Evolutionary conservation across 2,113 vertebrate genomes (phyloP).

Genomic region (Microtus montanus): DNA sequence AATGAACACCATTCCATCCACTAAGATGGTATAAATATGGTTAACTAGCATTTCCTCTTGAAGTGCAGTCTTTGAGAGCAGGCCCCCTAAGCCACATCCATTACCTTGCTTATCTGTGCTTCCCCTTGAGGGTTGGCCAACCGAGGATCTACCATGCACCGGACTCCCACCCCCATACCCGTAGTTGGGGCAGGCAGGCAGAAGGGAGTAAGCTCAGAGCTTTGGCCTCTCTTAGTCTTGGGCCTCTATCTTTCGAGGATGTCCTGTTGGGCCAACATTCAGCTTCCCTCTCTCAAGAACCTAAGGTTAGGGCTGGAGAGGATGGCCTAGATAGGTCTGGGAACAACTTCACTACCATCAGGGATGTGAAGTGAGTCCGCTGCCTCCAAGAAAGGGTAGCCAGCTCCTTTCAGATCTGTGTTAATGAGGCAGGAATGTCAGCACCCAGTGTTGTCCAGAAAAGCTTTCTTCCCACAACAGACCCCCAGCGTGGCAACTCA

Average conservation of each 20-base stretch:
- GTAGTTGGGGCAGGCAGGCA: background rate
- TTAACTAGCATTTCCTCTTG: background rate
- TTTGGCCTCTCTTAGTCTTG: background rate
- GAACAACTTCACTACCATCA: constrained; percentile 76
- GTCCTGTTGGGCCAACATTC: background rate
- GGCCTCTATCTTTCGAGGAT: background rate
- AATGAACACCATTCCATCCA: background rate
- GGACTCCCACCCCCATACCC: background rate
- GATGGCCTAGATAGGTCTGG: constrained; percentile 16
- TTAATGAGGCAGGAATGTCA: constrained; percentile 48
- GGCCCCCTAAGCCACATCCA: background rate
- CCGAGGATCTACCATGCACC: background rate
- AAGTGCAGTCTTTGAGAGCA: background rate
- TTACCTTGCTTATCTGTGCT: constrained; percentile 6
- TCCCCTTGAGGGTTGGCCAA: background rate
- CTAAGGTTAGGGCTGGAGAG: background rate
- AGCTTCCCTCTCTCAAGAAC: background rate
- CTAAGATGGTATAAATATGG: background rate
- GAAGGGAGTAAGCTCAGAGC: background rate
- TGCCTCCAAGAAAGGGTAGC: constrained; percentile 69
- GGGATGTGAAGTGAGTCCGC: constrained; percentile 78
- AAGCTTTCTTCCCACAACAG: background rate
- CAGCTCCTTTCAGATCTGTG: constrained; percentile 47
- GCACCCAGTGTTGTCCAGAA: background rate
- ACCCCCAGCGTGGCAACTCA: background rate